Conservation (phyloP, 1,140 invertebrate species). For the Cydia pomonella region DNA sequence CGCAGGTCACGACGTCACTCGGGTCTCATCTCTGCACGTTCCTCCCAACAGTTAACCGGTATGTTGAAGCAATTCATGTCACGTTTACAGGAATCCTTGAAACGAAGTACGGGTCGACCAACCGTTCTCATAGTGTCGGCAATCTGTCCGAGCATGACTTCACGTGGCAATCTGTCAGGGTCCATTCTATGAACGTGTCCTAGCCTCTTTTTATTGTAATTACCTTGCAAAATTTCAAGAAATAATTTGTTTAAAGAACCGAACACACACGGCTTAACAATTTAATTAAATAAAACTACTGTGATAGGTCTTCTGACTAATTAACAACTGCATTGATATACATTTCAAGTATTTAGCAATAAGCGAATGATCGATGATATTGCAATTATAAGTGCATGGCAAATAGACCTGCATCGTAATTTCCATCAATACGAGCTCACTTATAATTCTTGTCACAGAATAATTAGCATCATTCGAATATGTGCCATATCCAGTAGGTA, state of each 20-base stretch:
- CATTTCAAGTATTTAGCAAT: background rate
- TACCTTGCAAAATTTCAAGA: too few relatives aligned
- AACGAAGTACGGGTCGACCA: too few relatives aligned
- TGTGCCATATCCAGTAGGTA: background rate
- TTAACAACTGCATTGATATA: background rate
- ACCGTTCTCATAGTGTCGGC: too few relatives aligned
- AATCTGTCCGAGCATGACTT: too few relatives aligned
- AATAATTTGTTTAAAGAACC: background rate
- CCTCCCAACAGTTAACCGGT: too few relatives aligned
- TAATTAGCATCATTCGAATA: background rate
- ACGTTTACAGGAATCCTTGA: too few relatives aligned
- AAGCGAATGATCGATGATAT: background rate
- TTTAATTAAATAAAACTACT: background rate
- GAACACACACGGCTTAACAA: background rate
- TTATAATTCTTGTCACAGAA: conserved; percentile 12
- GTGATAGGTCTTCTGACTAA: background rate
- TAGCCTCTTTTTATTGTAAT: background rate
- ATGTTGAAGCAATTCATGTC: too few relatives aligned
- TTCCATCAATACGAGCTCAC: background rate
- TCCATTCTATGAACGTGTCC: too few relatives aligned
- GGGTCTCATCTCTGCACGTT: too few relatives aligned
- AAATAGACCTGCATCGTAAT: conserved; percentile 11
- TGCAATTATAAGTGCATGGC: conserved; percentile 13
- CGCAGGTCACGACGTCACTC: too few relatives aligned
- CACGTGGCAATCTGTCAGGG: too few relatives aligned